These are phyloP conservation scores for Panthera leo DNA, from an alignment of 2,113 vertebrate genomes.

Conservation along the genomic window DNA sequence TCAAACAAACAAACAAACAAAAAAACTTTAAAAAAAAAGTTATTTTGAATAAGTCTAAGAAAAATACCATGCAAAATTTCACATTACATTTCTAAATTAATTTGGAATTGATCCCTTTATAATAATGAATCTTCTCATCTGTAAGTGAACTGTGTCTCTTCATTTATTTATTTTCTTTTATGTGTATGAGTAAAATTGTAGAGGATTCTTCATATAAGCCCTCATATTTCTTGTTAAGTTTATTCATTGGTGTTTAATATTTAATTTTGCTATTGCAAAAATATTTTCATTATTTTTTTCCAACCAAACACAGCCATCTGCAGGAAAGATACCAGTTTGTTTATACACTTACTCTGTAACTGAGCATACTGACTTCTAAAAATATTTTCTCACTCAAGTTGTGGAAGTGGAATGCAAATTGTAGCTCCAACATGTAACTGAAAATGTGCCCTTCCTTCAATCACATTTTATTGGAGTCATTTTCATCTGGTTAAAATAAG, in stretches of 20 bases:
- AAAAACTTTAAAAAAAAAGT: neutral
- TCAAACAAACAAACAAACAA: too few relatives aligned
- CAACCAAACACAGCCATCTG: neutral
- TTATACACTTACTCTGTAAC: slow-evolving; percentile 31
- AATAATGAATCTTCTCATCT: neutral
- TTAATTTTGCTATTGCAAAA: slow-evolving; percentile 45
- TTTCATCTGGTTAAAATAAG: slow-evolving; percentile 50
- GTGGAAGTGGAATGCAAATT: neutral
- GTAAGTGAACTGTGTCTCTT: slow-evolving; percentile 32
- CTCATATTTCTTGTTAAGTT: neutral
- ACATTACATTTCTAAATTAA: slow-evolving; percentile 23
- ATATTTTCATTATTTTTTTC: slow-evolving; percentile 22
- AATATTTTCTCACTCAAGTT: slow-evolving; percentile 18
- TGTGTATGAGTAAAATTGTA: neutral
- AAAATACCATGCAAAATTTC: slow-evolving; percentile 6
- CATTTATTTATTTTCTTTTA: neutral
- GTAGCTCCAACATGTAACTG: neutral
- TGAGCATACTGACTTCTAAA: slow-evolving; percentile 49
- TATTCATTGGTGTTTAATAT: neutral
- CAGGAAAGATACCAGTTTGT: slow-evolving; percentile 20
- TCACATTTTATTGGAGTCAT: slow-evolving; percentile 2
- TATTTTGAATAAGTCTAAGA: slow-evolving; percentile 16
- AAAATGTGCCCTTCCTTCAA: neutral
- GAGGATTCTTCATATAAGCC: neutral
- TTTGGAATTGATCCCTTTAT: neutral